A percentile compares a stretch with the other conserved stretches of the same genome.
phyloP scores from a whole-genome alignment of 2,888 invertebrate species.

The Lasioglossum figueresi region DNA sequence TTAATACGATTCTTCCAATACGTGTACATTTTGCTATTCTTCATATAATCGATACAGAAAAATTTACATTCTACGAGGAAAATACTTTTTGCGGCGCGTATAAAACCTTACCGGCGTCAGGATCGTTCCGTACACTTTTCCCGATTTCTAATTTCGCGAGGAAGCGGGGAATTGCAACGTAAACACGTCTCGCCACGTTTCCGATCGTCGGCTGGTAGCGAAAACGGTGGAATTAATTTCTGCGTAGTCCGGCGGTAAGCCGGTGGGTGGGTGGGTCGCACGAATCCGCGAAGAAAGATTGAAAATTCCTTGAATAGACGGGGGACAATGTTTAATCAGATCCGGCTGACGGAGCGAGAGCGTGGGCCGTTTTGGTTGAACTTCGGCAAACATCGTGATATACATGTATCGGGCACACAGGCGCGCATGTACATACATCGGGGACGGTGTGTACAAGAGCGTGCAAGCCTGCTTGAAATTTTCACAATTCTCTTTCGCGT shows the following conservation, averaged over 20 bases:
- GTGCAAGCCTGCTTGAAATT: slow-evolving; percentile 69
- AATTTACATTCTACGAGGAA: background rate
- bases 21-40: no score
- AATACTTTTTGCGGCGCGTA: background rate
- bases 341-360: slow-evolving; percentile 56
- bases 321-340: slow-evolving; percentile 59
- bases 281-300: slow-evolving; percentile 49
- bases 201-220: background rate
- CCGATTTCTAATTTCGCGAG: background rate
- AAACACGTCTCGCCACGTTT: background rate
- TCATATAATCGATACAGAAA: background rate
- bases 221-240: slow-evolving; percentile 16
- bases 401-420: background rate
- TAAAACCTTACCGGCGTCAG: background rate
- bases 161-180: background rate
- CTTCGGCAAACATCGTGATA: slow-evolving; percentile 65
- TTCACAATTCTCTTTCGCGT: slow-evolving; percentile 64
- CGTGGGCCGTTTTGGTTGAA: slow-evolving; percentile 63
- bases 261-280: background rate
- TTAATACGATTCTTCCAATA: no score
- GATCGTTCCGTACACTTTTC: background rate
- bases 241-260: background rate
- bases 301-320: slow-evolving; percentile 53
- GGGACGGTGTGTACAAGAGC: slow-evolving; percentile 66
- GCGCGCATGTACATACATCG: slow-evolving; percentile 25